Base-by-base conservation (phyloP, 2,888 invertebrate species). In the Salpingus planirostris region DNA sequence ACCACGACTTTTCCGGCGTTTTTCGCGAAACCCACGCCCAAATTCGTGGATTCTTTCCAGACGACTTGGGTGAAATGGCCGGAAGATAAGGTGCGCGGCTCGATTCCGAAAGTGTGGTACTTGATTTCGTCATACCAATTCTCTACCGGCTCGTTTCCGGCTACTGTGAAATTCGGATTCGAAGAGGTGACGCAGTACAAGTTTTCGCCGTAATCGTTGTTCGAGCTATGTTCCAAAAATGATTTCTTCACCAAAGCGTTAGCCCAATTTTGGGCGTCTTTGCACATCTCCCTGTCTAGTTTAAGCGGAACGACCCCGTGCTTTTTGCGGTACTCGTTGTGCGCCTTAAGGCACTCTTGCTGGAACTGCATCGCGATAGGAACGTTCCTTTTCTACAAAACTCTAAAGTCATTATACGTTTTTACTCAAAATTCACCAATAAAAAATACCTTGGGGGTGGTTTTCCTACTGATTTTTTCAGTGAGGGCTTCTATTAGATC, bases 41-140 rank as follows among this genome's bases (percentile, higher is more conserved):
- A 62, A 53, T 84, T 79, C 44, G 66, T 74, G 2, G 79, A 79
- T 15, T 69, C 74, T 56, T 78, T 82, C 88, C 89, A 89, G n/a
- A 89, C 71, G 1, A 89, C 75, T 68, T 89, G 88, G 1, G 84
- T 81, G 49, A 83, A 77, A 59, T 73, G 72, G 41, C 81, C 81
- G 28, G 80, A 75, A 25, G 69, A 70, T 6, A 80, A 58, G 21
- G 72, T 64, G 45, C 70, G 73, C 2, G 81, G 81, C 55, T 83
- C 83, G 18, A 57, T 63, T 2, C 79, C 79, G 50, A 80, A 84
- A 13, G 71, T 70, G 57, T 76, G 80, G 21, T 78, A 72, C 49
- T 79, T 78, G 32, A 76, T 78, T 64, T 85, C 85, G 21, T 73
- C 74, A 59, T 86, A 86, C 86, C 85, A 86, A 57, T 74, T 10